Base-by-base conservation (phyloP, 1,140 invertebrate species). In the Zaprionus lachaisei region DNA sequence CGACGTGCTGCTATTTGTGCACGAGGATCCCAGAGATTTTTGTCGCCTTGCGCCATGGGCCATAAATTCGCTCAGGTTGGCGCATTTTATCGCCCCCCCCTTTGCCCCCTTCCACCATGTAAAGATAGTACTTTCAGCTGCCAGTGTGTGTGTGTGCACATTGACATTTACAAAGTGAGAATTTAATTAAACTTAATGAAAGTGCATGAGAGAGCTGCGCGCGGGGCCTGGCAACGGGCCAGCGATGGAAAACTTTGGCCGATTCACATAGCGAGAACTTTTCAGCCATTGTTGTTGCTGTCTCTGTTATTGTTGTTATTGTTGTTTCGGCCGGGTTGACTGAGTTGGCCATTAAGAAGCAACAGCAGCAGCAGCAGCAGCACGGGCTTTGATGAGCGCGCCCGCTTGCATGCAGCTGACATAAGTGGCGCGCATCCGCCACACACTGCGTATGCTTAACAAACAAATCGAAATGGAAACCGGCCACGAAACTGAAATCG, bases 161-260 rank as follows among this genome's bases (percentile, higher is more conserved):
- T 89, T 87, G 84, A 87, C 84, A 87, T 87, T 87, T 87, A 87
- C 84, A 89, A 87, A 89, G 84, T 89, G 84, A 87, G 84, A 87
- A 87, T 87, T 87, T 87, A 87, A 87, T 87, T 87, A 87, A 87
- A 89, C 61, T 87, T 87, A 87, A 87, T 87, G 84, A 89, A 87
- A 87, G 84, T 87, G 84, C 84, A 87, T 76, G 84, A 83, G 71
- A 11, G n/a, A 47, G 38, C 6, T 15, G 55, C 20, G 9, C 17
- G 28, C 56, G 51, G 44, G 47, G 71, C 60, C 68, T 77, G 70
- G 68, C 75, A 57, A 24, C 41, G 55, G 64, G 69, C 78, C 67
- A 73, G 57, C 72, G 28, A 26, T 54, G 72, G n/a, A 49, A 41
- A 67, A 64, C 49, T 56, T 54, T 56, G 49, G 28, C 49, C 41